Percentiles rank a stretch among this genome's conserved stretches.
phyloP scores from a whole-genome alignment of 2,888 invertebrate genomes.

The Antheraea yamamai region DNA sequence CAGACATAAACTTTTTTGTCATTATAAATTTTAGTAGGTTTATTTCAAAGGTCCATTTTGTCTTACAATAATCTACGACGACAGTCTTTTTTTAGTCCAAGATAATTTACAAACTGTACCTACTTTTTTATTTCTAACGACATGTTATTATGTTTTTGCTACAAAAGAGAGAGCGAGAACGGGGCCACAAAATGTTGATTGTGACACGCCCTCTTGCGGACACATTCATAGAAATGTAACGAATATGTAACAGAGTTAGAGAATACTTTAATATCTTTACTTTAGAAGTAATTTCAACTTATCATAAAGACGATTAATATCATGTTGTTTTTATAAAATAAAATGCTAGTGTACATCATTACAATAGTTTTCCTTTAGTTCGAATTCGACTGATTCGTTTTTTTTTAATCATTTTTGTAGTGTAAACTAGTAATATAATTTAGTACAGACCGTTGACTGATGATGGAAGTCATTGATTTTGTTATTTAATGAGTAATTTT shows the following conservation, averaged over 20 bases:
- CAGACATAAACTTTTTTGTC: too few relatives aligned
- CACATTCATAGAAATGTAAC: slow-evolving; percentile 17
- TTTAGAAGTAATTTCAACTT: neutral
- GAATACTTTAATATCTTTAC: neutral
- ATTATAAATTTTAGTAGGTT: too few relatives aligned
- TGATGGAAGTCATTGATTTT: neutral
- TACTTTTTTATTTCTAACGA: slow-evolving; percentile 16
- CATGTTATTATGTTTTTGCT: slow-evolving; percentile 23
- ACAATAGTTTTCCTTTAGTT: neutral
- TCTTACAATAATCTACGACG: neutral
- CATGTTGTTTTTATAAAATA: neutral
- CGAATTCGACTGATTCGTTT: neutral
- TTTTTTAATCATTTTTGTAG: too few relatives aligned
- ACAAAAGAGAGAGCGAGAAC: slow-evolving; percentile 19
- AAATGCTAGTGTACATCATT: neutral
- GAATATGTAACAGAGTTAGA: slow-evolving; percentile 14
- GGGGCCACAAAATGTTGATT: slow-evolving; percentile 24
- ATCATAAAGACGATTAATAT: neutral
- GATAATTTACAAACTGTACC: slow-evolving; percentile 19
- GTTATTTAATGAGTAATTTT: neutral
- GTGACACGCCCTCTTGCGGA: slow-evolving; percentile 23
- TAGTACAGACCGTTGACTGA: neutral
- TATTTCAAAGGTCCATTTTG: neutral
- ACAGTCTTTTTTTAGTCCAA: neutral
- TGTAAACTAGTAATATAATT: neutral